Percentiles rank a stretch among this genome's conserved stretches.
Evolutionary conservation across 2,797 vertebrate species (phyloP).

Genomic region (Scolopax rusticola): DNA sequence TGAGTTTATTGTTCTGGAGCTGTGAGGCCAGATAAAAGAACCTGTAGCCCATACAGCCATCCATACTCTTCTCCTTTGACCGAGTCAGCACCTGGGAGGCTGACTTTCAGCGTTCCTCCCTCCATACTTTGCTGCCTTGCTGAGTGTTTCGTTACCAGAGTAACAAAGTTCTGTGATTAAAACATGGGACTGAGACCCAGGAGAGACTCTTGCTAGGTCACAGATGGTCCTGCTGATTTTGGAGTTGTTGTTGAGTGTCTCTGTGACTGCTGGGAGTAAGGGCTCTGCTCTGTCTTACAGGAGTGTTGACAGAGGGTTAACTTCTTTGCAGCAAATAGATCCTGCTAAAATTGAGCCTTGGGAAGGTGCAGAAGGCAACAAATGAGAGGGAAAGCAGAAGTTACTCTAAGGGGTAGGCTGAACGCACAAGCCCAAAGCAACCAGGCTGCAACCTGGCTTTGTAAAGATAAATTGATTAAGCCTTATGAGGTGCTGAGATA

Average conservation of each 20-base stretch:
- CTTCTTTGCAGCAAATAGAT: not conserved
- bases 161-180: not conserved
- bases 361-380: not conserved
- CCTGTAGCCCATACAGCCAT: not conserved
- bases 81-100: not conserved
- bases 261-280: not conserved
- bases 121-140: not conserved
- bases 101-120: not conserved
- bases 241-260: not conserved
- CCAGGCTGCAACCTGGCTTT: not conserved
- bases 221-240: not conserved
- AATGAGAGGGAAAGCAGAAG: not conserved
- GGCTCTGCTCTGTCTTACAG: not conserved
- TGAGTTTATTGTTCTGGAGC: not conserved
- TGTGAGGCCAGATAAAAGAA: not conserved
- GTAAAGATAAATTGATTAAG: conserved; percentile 17
- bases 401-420: not conserved
- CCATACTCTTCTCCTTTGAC: not conserved
- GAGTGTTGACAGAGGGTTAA: not conserved
- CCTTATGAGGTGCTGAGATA: conserved; percentile 11
- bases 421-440: not conserved
- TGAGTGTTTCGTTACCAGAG: not conserved
- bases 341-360: not conserved
- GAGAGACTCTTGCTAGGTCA: not conserved
- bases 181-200: not conserved